phyloP scores from a whole-genome alignment of 2,888 invertebrate species.

The Acholoe squamosa region DNA sequence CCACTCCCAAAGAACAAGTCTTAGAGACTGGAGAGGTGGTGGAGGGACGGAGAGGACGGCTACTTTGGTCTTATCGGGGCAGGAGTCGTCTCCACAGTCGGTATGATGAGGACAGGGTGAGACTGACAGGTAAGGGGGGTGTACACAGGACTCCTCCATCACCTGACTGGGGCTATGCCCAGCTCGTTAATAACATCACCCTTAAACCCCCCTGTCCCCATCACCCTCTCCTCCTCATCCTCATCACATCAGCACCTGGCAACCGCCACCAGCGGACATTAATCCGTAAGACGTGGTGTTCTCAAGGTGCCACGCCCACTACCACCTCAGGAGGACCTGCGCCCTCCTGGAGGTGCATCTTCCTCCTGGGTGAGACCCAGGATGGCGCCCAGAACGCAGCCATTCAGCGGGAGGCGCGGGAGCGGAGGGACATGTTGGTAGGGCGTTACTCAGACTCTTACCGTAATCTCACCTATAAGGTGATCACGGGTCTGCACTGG shows the following conservation, averaged over 20 bases:
- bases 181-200: constrained; percentile 1
- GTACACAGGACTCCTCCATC: neutral
- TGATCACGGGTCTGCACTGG: constrained; percentile 79
- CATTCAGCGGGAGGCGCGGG: constrained; percentile 17
- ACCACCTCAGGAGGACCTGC: neutral
- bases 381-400: neutral
- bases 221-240: neutral
- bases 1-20: neutral
- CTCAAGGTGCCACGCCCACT: neutral
- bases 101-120: neutral
- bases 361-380: constrained; percentile 32
- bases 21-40: too few species aligned
- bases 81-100: constrained; percentile 41
- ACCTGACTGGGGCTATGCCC: constrained; percentile 4
- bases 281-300: constrained; percentile 61
- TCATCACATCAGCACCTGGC: constrained; percentile 44
- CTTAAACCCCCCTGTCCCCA: neutral
- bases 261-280: neutral
- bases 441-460: constrained; percentile 81
- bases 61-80: neutral
- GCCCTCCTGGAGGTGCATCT: constrained; percentile 33
- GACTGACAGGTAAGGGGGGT: neutral
- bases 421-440: constrained; percentile 75
- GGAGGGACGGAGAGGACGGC: neutral
- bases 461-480: constrained; percentile 79